Conservation (phyloP, 1,140 invertebrate species). For the Hetaerina americana region DNA sequence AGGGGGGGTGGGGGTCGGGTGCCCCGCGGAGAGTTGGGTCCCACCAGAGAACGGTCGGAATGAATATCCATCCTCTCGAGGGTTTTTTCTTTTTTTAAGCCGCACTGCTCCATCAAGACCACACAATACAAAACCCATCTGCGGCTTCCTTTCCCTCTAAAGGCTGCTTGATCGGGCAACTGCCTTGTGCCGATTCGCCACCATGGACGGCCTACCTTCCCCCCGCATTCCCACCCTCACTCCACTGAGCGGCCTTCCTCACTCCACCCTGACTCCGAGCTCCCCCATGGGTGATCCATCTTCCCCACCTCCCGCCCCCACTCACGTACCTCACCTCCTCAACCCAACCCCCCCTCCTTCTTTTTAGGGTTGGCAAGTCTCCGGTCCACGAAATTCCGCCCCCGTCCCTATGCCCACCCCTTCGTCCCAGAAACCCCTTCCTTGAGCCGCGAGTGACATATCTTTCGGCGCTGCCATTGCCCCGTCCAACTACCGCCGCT, state of each 20-base stretch:
- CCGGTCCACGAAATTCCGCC: no score
- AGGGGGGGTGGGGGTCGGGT: no score
- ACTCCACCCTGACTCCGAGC: neutral
- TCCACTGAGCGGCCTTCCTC: neutral
- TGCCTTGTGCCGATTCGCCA: neutral
- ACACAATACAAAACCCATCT: neutral
- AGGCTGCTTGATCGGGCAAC: neutral
- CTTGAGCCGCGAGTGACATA: neutral
- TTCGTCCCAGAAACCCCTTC: neutral
- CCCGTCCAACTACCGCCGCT: neutral
- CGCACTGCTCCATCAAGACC: neutral
- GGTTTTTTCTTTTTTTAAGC: no score
- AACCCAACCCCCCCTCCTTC: no score
- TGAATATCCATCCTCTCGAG: neutral
- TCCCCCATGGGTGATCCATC: no score
- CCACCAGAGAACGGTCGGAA: no score
- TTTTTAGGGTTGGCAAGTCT: no score
- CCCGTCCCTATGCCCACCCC: no score
- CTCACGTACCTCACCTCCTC: neutral
- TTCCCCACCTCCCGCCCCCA: neutral
- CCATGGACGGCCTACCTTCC: neutral
- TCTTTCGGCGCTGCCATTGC: neutral
- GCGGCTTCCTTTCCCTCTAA: neutral
- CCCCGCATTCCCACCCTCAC: neutral
- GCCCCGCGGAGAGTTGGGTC: no score